Evolutionary conservation across 2,888 invertebrate species (phyloP), one percentile per base, ranked within the genome.

Genomic region (Drosophila infuscata): DNA sequence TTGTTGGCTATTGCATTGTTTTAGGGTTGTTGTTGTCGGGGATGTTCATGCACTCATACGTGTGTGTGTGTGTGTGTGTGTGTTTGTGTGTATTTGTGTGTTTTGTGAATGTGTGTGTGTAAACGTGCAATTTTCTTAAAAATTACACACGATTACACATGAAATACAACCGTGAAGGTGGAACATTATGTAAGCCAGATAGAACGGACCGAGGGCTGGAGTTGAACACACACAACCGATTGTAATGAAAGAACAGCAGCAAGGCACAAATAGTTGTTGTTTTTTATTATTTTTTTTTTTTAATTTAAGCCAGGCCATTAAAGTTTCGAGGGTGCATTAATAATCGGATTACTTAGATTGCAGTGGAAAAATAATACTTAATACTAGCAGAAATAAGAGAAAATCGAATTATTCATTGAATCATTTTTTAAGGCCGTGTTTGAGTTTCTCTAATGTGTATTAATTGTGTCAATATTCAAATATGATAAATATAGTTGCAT

Each of bases 81-180:
- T 67, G n/a, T 38, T n/a, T n/a, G 48, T 64, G 60, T 54, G 5
- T 25, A 2, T 25, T 25, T 25, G 25, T 25, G 25, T 25, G 25
- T 25, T 25, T 25, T 3, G 17, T 38, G 3, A 7, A 51, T 69
- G 63, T 65, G 63, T 67, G 17, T 51, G 74, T 59, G 74, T 72
- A 78, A 82, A 79, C 82, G 90, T 89, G 91, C 88, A 91, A 89
- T 91, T 92, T 91, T 91, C 89, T 88, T 84, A 82, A 86, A 90
- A 91, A 90, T 91, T 87, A 91, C 88, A 91, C 88, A 90, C 91
- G 91, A 91, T 91, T 91, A 91, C 89, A 90, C 91, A 91, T 77
- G 80, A 80, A 85, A 85, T 76, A 78, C 77, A 79, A 73, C 65
- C 79, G 76, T 73, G 74, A 77, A 73, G 74, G 68, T 68, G 51